Conservation (phyloP, 2,888 invertebrate species). For the Aphidoletes aphidimyza region DNA sequence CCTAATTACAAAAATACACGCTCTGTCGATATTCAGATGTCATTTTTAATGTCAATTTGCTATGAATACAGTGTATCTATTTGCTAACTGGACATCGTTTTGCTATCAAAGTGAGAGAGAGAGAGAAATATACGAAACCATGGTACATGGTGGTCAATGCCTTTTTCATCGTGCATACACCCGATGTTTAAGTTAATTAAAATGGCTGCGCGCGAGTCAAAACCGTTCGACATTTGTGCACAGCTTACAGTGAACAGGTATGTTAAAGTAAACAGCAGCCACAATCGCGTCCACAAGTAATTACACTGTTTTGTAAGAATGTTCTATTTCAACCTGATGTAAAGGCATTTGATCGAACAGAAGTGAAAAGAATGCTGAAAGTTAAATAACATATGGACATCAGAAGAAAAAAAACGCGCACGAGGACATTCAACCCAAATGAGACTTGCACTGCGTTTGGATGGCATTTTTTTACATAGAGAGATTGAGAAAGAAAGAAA, state of each 20-base stretch:
- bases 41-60: too few relatives aligned
- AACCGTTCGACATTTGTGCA: background rate
- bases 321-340: constrained; percentile 41
- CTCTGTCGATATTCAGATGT: too few relatives aligned
- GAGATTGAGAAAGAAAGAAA: too few relatives aligned
- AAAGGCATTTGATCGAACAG: background rate
- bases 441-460: too few relatives aligned
- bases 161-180: background rate
- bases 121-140: background rate
- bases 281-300: background rate
- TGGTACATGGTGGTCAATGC: background rate
- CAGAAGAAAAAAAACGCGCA: constrained; percentile 25
- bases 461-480: too few relatives aligned
- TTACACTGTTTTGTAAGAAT: background rate
- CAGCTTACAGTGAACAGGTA: background rate
- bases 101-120: too few relatives aligned
- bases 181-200: background rate
- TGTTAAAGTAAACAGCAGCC: background rate
- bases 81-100: too few relatives aligned
- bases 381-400: constrained; percentile 44
- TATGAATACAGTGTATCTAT: too few relatives aligned
- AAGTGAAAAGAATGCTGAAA: background rate
- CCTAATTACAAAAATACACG: too few relatives aligned
- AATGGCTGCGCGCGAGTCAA: background rate
- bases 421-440: constrained; percentile 3